phyloP scores from a whole-genome alignment of 1,140 invertebrate species.

The Marisa cornuarietis region DNA sequence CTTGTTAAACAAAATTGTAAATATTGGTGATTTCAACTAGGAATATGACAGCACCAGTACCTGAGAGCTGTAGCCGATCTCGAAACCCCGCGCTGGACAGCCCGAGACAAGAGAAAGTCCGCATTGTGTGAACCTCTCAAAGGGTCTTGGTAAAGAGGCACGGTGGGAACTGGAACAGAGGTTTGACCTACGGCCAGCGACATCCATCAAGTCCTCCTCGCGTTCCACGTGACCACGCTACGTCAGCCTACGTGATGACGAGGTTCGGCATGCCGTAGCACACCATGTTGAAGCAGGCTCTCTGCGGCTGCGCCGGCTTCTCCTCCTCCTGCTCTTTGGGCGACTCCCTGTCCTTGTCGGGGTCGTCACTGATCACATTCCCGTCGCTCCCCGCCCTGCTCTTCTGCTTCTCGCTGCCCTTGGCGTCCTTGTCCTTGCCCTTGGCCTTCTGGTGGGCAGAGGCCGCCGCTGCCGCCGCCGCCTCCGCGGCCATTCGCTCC shows the following conservation, averaged over 20 bases:
- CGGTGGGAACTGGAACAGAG: too few relatives aligned
- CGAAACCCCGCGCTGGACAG: too few relatives aligned
- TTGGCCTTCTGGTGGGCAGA: conserved; percentile 1
- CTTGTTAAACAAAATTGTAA: too few relatives aligned
- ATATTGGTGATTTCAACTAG: too few relatives aligned
- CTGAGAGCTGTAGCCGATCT: too few relatives aligned
- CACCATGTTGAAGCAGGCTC: conserved; percentile 59
- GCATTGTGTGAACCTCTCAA: too few relatives aligned
- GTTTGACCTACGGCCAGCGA: too few relatives aligned
- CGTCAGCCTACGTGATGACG: conserved; percentile 51
- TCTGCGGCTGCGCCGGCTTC: conserved; percentile 28
- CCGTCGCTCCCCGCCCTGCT: conserved; percentile 15
- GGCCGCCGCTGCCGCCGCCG: conserved; percentile 1
- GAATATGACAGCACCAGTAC: too few relatives aligned
- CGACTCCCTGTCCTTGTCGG: conserved; percentile 32
- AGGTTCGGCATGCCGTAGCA: conserved; percentile 64
- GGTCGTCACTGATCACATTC: conserved; percentile 19
- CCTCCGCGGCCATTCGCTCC: conserved; percentile 29
- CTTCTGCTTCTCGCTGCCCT: not conserved
- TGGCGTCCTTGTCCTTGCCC: not conserved
- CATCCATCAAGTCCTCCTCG: too few relatives aligned
- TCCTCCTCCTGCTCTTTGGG: conserved; percentile 29
- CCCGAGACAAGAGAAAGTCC: too few relatives aligned
- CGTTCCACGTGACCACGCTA: too few relatives aligned
- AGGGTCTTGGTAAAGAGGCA: too few relatives aligned